Evolutionary conservation across 2,797 vertebrate genomes (phyloP).

Genomic region (Kryptolebias ocellatus): DNA sequence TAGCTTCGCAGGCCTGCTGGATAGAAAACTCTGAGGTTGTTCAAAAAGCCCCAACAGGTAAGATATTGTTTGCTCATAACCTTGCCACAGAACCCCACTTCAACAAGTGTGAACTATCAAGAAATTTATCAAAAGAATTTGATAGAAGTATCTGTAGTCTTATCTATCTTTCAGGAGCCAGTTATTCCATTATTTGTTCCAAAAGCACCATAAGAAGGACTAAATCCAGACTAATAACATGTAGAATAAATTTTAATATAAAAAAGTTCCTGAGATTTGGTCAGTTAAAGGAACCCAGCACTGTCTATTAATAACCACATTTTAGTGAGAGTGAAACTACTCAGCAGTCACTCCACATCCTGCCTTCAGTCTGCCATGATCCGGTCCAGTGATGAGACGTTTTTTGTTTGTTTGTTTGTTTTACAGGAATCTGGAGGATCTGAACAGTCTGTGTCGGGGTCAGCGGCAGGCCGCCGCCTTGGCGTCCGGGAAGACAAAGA

Average conservation of each 20-base stretch:
- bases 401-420: background rate
- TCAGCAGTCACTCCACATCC: background rate
- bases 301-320: background rate
- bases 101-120: too few species aligned
- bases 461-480: slow-evolving; percentile 78
- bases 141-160: too few species aligned
- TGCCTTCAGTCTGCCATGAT: background rate
- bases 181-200: too few species aligned
- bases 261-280: background rate
- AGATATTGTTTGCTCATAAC: too few species aligned
- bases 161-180: too few species aligned
- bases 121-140: too few species aligned
- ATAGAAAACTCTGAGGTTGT: too few species aligned
- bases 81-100: too few species aligned
- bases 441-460: background rate
- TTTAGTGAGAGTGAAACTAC: background rate
- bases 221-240: too few species aligned
- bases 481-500: slow-evolving; percentile 88
- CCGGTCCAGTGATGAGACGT: slow-evolving; percentile 1
- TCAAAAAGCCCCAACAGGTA: too few species aligned
- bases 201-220: too few species aligned
- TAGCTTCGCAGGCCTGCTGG: too few species aligned
- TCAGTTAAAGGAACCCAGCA: background rate
- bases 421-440: background rate
- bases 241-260: background rate